phyloP scores from a whole-genome alignment of 1,140 invertebrate genomes.

The Ditylenchus dipsaci region DNA sequence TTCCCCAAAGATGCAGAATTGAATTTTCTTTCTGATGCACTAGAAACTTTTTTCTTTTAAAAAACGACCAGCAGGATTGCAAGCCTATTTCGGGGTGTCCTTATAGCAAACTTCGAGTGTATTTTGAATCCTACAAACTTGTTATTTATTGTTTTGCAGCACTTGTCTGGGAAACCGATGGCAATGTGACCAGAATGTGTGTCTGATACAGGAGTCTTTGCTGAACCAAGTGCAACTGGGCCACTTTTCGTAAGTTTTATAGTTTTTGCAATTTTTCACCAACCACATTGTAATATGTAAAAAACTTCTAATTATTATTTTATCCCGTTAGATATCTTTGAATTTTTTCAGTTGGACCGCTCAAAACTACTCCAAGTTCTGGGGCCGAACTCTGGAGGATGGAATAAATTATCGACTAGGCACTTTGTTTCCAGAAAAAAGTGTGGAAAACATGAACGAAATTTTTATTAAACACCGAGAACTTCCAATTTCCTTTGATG shows the following conservation, averaged over 20 bases:
- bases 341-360: conserved; percentile 68
- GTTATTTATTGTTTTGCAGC: conserved; percentile 20
- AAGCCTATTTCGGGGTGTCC: too few species aligned
- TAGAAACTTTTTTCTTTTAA: too few species aligned
- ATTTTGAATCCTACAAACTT: too few species aligned
- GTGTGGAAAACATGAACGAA: conserved; percentile 62
- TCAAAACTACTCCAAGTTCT: conserved; percentile 75
- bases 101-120: too few species aligned
- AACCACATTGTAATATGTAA: background rate
- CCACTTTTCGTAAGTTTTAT: conserved; percentile 31
- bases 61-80: too few species aligned
- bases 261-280: background rate
- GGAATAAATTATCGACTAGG: conserved; percentile 73
- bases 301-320: background rate
- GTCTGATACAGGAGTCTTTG: conserved; percentile 47
- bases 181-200: conserved; percentile 39
- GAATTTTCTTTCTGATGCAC: too few species aligned
- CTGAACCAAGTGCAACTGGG: conserved; percentile 37
- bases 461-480: conserved; percentile 58
- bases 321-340: background rate
- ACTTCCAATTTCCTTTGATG: conserved; percentile 68
- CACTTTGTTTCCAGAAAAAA: conserved; percentile 61
- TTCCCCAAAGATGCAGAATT: too few species aligned
- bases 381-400: conserved; percentile 74
- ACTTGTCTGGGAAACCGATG: conserved; percentile 37